Base-by-base conservation (phyloP, 2,797 vertebrate genomes). In the Mormyrus hasselquistii region DNA sequence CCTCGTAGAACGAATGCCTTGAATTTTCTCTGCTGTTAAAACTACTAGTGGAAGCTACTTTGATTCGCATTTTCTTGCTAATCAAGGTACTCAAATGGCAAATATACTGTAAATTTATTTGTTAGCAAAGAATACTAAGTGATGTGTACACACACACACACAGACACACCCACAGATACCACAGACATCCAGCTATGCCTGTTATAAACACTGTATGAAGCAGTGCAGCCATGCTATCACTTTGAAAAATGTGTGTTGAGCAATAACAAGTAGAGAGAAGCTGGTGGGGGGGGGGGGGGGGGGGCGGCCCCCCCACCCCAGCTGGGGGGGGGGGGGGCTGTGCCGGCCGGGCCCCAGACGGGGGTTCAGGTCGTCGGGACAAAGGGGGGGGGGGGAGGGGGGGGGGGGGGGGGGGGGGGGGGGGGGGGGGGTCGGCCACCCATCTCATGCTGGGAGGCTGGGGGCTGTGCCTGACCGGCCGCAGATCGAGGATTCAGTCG, bases 401-500 rank as follows among this genome's bases (percentile, higher is more conserved):
- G 59, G 6, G 4, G 59, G 6, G 4, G 59, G 6, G 4, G 59
- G 6, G 4, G 59, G 6, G 4, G 59, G 6, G 4, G 59, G 6
- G 4, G 59, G 6, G 4, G 59, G 6, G 4, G 59, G 73, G 65
- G 55, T 76, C 4, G 90, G 65, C 90, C 91, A 91, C 91, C 57
- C 86, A 93, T 94, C 91, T 90, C 90, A 93, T 93, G 94, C 92
- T 87, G 73, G 47, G 88, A 91, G 91, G 93, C 95, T 93, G 92
- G 92, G 92, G 93, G 94, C 94, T 79, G 91, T 88, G 93, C 92
- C 93, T 93, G 90, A 91, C 90, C 92, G 89, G 88, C 90, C 89
- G 93, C 91, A 91, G 91, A 93, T 87, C 89, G 91, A 92, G 87
- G 91, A 91, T 92, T 90, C 88, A 91, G 92, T 93, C 91, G 93